These are phyloP conservation scores for Takifugu ocellatus DNA, from an alignment of 2,797 vertebrate genomes.

Conservation along the genomic window DNA sequence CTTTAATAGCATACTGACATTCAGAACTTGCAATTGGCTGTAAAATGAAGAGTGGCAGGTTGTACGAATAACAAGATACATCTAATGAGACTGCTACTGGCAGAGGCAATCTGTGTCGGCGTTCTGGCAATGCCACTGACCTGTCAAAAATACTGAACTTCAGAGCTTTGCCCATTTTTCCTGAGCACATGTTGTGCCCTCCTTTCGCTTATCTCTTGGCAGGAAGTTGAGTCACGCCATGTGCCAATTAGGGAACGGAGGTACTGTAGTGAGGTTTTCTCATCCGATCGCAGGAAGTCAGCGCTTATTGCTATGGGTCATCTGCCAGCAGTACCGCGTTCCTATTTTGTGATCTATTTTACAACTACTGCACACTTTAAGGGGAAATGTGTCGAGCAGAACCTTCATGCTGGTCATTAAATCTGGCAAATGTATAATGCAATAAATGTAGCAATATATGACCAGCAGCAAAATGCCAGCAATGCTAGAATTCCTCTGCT, in stretches of 20 bases:
- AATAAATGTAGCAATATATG: too few species aligned
- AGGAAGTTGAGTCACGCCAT: slow-evolving; percentile 61
- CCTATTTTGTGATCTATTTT: slow-evolving; percentile 45
- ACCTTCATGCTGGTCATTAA: not conserved
- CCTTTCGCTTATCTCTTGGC: slow-evolving; percentile 62
- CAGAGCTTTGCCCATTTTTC: slow-evolving; percentile 48
- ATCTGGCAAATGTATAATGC: too few species aligned
- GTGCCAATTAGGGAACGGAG: slow-evolving; percentile 71
- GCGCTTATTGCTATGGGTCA: slow-evolving; percentile 50
- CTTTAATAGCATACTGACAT: slow-evolving; percentile 46
- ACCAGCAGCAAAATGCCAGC: too few species aligned
- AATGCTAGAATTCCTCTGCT: too few species aligned
- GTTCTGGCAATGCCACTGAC: slow-evolving; percentile 48
- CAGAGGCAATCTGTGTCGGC: slow-evolving; percentile 50
- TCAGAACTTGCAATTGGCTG: slow-evolving; percentile 34
- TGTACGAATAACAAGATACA: slow-evolving; percentile 50
- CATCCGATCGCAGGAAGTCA: slow-evolving; percentile 48
- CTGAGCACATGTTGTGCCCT: slow-evolving; percentile 57
- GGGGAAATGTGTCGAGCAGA: slow-evolving; percentile 38
- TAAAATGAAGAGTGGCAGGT: slow-evolving; percentile 49
- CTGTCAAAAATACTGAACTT: slow-evolving; percentile 51
- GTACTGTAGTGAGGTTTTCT: slow-evolving; percentile 53
- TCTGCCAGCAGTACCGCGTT: slow-evolving; percentile 41
- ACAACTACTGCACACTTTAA: slow-evolving; percentile 38
- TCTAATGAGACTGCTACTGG: slow-evolving; percentile 65